A percentile compares a stretch with the other conserved stretches of the same genome.
Evolutionary conservation across 2,113 vertebrate genomes (phyloP).

Genomic region (Morone saxatilis): DNA sequence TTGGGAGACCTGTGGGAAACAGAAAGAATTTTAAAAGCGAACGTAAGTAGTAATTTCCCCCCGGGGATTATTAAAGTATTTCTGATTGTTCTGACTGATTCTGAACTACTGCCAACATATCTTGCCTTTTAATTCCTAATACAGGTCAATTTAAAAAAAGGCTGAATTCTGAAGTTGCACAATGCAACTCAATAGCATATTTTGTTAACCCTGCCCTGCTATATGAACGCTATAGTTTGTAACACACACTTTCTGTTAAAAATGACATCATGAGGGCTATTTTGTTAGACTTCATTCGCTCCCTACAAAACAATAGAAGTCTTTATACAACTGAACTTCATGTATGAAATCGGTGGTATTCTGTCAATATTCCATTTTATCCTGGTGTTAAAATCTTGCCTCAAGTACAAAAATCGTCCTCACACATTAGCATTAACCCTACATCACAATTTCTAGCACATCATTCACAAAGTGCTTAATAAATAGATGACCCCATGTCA

Average conservation of each 20-base stretch:
- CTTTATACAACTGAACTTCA: neutral
- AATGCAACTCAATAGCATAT: neutral
- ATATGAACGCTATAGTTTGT: neutral
- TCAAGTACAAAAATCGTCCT: constrained; percentile 5
- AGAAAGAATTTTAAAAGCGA: neutral
- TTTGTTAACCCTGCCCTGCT: neutral
- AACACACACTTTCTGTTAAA: too few species aligned
- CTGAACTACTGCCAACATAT: neutral
- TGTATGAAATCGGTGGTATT: neutral
- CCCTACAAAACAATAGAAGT: neutral
- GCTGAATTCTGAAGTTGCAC: neutral
- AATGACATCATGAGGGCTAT: neutral
- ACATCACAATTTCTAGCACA: neutral
- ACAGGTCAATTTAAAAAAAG: neutral
- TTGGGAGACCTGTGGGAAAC: neutral
- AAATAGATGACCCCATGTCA: constrained; percentile 48
- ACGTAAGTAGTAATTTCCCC: too few species aligned
- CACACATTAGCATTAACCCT: neutral
- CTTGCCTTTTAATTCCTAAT: neutral
- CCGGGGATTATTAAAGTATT: neutral
- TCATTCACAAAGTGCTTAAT: constrained; percentile 23
- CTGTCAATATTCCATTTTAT: neutral
- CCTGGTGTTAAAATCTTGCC: neutral
- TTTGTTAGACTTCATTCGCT: neutral
- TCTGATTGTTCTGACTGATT: too few species aligned